phyloP scores from a whole-genome alignment of 2,888 invertebrate species.

The Noctua janthina region DNA sequence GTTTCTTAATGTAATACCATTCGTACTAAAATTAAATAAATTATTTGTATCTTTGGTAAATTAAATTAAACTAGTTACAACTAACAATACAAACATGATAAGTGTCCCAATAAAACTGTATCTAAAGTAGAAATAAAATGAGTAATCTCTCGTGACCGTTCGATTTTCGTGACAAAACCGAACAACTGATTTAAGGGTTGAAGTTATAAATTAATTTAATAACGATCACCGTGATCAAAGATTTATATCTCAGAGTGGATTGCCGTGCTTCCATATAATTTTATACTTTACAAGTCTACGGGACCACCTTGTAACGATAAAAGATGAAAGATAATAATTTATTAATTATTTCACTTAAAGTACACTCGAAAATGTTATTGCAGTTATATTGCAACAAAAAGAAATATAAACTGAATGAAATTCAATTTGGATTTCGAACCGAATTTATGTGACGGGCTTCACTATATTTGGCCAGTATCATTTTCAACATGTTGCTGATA shows the following conservation, averaged over 20 bases:
- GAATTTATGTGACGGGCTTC: conserved; percentile 7
- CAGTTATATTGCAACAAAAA: conserved; percentile 23
- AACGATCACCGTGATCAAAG: conserved; percentile 26
- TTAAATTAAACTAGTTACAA: background rate
- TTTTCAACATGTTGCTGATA: conserved; percentile 18
- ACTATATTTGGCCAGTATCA: conserved; percentile 15
- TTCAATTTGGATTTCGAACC: conserved; percentile 24
- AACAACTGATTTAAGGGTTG: conserved; percentile 21
- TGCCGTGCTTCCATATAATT: conserved; percentile 53
- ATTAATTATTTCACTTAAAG: conserved; percentile 48
- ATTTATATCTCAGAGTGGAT: conserved; percentile 53
- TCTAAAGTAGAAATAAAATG: background rate
- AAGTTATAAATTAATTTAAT: conserved; percentile 47
- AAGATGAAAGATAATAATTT: conserved; percentile 59
- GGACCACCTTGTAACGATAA: conserved; percentile 65
- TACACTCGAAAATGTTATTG: conserved; percentile 19
- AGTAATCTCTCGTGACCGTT: background rate
- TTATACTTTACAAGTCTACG: conserved; percentile 54
- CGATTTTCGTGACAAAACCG: conserved; percentile 12
- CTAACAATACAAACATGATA: background rate
- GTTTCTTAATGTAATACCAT: background rate
- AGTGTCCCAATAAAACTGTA: background rate
- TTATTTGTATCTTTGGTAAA: background rate
- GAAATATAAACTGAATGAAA: conserved; percentile 21
- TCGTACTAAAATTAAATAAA: background rate